Evolutionary conservation across 2,888 invertebrate species (phyloP).

Genomic region (Cancer borealis): DNA sequence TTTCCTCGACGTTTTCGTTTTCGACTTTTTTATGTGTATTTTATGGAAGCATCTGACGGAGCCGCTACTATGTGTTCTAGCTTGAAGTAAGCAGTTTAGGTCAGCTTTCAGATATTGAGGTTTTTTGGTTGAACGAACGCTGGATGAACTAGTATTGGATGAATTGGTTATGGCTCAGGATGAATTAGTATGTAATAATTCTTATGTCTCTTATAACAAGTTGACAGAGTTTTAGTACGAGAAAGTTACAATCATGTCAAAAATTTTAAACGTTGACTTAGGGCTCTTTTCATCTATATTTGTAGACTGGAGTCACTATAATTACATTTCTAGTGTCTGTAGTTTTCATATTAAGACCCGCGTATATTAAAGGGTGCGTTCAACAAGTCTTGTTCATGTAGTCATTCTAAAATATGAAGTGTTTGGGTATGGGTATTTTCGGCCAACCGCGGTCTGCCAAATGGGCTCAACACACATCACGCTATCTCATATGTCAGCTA

Average conservation of each 20-base stretch:
- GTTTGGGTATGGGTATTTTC: too few relatives aligned
- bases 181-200: not conserved
- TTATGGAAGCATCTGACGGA: not conserved
- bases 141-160: not conserved
- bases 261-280: not conserved
- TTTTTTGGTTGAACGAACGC: not conserved
- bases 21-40: not conserved
- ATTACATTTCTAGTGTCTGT: too few relatives aligned
- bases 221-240: not conserved
- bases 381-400: too few relatives aligned
- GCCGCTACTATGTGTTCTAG: not conserved
- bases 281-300: not conserved
- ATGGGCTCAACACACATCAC: too few relatives aligned
- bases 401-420: too few relatives aligned
- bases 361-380: too few relatives aligned
- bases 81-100: not conserved
- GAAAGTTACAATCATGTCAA: not conserved
- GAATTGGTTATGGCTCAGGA: not conserved
- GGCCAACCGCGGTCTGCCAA: too few relatives aligned
- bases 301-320: not conserved
- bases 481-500: too few relatives aligned
- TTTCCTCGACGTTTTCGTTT: not conserved
- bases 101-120: not conserved
- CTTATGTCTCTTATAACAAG: not conserved
- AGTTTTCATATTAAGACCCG: too few relatives aligned